Conservation (phyloP, 2,888 invertebrate species). For the Amblyjoppa fuscipennis region DNA sequence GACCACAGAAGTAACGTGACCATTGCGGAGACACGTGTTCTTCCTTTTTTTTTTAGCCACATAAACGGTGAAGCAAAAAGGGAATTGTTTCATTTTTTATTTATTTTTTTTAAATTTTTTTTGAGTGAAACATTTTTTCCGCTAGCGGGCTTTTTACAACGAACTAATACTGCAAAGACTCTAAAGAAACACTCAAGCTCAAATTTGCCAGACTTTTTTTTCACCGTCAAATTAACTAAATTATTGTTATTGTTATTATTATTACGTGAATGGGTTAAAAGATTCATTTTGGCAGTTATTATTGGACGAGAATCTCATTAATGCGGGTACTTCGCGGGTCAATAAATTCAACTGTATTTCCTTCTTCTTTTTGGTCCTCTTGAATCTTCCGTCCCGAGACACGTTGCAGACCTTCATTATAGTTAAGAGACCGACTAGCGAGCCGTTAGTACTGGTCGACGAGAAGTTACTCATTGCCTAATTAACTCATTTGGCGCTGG, state of each 20-base stretch:
- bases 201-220: no score
- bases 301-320: neutral
- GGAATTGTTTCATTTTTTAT: neutral
- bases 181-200: no score
- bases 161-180: neutral
- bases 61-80: neutral
- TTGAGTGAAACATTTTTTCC: neutral
- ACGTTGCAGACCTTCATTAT: slow-evolving; percentile 2
- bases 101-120: neutral
- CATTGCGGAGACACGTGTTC: slow-evolving; percentile 39
- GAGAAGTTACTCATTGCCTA: slow-evolving; percentile 12
- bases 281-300: neutral
- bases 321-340: neutral
- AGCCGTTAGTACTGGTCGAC: neutral
- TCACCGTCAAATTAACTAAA: neutral
- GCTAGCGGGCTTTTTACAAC: neutral
- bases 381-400: neutral
- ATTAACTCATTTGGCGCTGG: slow-evolving; percentile 16
- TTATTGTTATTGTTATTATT: neutral
- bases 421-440: neutral
- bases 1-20: slow-evolving; percentile 32
- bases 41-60: neutral
- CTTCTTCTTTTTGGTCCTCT: neutral
- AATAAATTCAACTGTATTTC: slow-evolving; percentile 6
- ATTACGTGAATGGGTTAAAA: neutral